phyloP scores from a whole-genome alignment of 2,113 vertebrate genomes.

The Mungos mungo region DNA sequence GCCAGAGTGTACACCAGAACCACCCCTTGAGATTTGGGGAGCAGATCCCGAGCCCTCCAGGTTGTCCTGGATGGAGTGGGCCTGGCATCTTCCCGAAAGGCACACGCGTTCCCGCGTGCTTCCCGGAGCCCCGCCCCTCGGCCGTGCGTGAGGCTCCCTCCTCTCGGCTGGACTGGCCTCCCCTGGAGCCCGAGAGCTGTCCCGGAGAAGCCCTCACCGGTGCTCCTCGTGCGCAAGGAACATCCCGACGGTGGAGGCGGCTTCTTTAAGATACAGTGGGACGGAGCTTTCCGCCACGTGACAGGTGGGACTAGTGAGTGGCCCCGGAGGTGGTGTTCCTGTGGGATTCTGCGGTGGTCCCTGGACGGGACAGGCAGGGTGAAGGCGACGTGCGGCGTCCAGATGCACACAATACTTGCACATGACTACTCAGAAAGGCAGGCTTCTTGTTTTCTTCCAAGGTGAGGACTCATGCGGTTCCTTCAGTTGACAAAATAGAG shows the following conservation, averaged over 20 bases:
- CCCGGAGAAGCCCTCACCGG: not conserved
- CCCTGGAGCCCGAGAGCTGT: not conserved
- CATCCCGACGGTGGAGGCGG: not conserved
- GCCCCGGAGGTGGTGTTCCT: not conserved
- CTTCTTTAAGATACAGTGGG: not conserved
- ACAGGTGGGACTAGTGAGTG: too few species aligned
- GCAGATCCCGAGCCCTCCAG: rapidly evolving
- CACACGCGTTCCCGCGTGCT: rapidly evolving
- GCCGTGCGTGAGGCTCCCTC: not conserved
- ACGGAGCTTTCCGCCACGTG: not conserved
- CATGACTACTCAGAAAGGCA: conserved; percentile 23
- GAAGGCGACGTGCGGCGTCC: not conserved
- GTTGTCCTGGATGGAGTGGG: not conserved
- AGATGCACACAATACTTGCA: not conserved
- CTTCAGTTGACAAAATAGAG: conserved; percentile 49
- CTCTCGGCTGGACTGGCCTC: rapidly evolving
- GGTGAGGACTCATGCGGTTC: conserved; percentile 54
- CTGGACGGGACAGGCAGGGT: not conserved
- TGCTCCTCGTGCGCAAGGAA: too few species aligned
- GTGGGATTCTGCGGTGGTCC: not conserved
- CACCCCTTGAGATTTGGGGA: not conserved
- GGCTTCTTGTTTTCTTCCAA: conserved; percentile 61
- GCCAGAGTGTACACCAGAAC: not conserved
- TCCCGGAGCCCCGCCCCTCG: not conserved
- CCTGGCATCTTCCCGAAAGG: rapidly evolving